Conservation (phyloP, 1,140 invertebrate genomes). For the Drosophila mayri region DNA sequence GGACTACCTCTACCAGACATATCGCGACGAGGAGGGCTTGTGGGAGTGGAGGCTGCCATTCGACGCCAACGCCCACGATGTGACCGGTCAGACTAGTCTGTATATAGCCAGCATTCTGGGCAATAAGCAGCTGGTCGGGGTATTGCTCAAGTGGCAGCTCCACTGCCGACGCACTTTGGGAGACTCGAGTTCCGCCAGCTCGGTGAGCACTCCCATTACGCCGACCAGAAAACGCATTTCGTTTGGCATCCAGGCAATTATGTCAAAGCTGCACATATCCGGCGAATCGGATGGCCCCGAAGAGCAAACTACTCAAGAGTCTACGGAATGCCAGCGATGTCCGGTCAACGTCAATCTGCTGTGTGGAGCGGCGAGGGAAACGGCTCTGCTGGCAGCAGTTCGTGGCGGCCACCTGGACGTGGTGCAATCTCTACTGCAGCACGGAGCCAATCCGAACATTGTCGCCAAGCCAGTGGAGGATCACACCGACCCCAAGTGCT, state of each 20-base stretch:
- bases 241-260: conserved; percentile 94
- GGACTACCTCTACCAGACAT: conserved; percentile 88
- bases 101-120: conserved; percentile 95
- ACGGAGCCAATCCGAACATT: conserved; percentile 91
- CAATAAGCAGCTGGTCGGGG: conserved; percentile 92
- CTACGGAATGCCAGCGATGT: conserved; percentile 87
- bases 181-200: conserved; percentile 19
- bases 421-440: conserved; percentile 89
- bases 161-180: conserved; percentile 87
- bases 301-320: conserved; percentile 69
- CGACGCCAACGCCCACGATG: conserved; percentile 95
- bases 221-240: conserved; percentile 91
- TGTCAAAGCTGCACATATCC: conserved; percentile 91
- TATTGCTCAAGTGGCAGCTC: conserved; percentile 91
- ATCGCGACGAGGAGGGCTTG: conserved; percentile 89
- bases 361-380: conserved; percentile 88
- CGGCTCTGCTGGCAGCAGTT: conserved; percentile 92
- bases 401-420: conserved; percentile 91
- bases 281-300: conserved; percentile 56
- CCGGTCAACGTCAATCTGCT: conserved; percentile 91
- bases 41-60: conserved; percentile 95
- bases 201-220: conserved; percentile 67
- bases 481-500: conserved; percentile 85
- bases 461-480: conserved; percentile 86
- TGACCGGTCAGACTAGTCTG: conserved; percentile 94